Base-by-base conservation (phyloP, 2,797 vertebrate genomes). In the Lacerta agilis region DNA sequence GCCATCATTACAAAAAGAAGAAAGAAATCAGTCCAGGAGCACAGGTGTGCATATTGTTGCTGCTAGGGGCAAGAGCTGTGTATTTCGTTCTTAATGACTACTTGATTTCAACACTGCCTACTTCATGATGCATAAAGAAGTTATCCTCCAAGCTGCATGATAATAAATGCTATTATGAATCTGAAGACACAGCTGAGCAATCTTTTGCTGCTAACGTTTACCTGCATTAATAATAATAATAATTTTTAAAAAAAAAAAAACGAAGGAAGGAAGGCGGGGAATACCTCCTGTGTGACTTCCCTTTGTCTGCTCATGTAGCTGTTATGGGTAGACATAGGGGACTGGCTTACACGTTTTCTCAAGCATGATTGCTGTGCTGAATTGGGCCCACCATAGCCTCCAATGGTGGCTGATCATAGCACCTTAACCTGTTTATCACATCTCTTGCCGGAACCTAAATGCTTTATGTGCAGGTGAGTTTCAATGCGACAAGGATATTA, bases 61-160 rank as follows among this genome's bases (percentile, higher is more conserved):
- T 88, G 91, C 72, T 73, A 49, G 85, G 82, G 73, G 87, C 0
- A 36, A 91, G 88, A 92, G 7, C 49, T n/a, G 78, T 36, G 86
- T 87, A 29, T 81, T 85, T 94, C 90, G 85, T 92, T 95, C 89
- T 75, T 94, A 94, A 92, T 91, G 92, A 92, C 83, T 91, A 82
- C 79, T 90, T 87, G 83, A 92, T 69, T 92, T 94, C 86, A 90
- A 20, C 36, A 17, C 81, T 69, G 86, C 87, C 69, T 85, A 15
- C 69, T 66, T 67, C 25, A 66, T 55, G 9, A 69, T 58, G 55
- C 78, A 81, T 85, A 67, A 85, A 88, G 85, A 88, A 20, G 69
- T 36, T 80, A 75, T 85, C 69, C 83, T 88, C 69, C 58, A 41
- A 87, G 86, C 38, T 66, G 58, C n/a, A 67, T 78, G 69, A 88